Evolutionary conservation across 2,888 invertebrate genomes (phyloP).

Genomic region (Andrena bicolor): DNA sequence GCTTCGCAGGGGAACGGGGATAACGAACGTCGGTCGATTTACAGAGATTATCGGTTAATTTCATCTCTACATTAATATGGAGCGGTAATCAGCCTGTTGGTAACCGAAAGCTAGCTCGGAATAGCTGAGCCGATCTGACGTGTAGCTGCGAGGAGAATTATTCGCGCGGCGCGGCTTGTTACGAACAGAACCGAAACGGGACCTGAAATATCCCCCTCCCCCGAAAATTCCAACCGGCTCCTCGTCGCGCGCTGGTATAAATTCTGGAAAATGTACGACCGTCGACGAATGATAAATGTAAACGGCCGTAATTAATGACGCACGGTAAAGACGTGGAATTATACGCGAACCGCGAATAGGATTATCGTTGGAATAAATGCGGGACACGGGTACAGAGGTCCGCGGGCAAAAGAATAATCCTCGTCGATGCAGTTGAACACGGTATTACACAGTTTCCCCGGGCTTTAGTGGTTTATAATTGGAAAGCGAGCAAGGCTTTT

Average conservation of each 20-base stretch:
- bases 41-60: constrained; percentile 60
- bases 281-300: constrained; percentile 48
- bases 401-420: background rate
- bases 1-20: constrained; percentile 4
- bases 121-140: constrained; percentile 21
- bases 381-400: background rate
- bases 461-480: background rate
- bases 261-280: constrained; percentile 44
- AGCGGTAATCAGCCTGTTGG: constrained; percentile 45
- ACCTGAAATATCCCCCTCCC: constrained; percentile 44
- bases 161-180: constrained; percentile 52
- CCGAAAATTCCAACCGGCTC: constrained; percentile 45
- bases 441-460: background rate
- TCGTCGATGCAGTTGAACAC: background rate
- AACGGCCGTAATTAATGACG: constrained; percentile 51
- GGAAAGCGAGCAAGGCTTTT: background rate
- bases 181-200: constrained; percentile 31
- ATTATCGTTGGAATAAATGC: constrained; percentile 37
- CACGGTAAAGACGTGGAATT: constrained; percentile 36
- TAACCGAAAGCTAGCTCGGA: background rate
- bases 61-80: constrained; percentile 63
- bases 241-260: constrained; percentile 19
- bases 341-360: constrained; percentile 16
- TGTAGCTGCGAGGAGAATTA: constrained; percentile 47
- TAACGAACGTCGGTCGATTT: constrained; percentile 49